A percentile compares a stretch with the other conserved stretches of the same genome.
phyloP scores from a whole-genome alignment of 2,113 vertebrate genomes.

The Labrus mixtus region DNA sequence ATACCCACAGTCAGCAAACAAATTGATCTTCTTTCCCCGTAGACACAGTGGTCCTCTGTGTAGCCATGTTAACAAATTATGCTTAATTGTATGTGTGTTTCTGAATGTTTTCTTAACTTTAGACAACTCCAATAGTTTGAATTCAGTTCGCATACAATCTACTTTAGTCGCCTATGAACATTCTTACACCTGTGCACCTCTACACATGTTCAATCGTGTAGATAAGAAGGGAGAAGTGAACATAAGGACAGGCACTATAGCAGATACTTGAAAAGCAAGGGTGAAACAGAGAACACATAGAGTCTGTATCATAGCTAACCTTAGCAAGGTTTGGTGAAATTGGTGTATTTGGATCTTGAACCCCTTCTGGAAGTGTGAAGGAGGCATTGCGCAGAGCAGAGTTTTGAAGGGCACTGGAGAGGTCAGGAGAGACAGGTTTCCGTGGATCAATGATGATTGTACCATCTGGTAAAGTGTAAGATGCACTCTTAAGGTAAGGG shows the following conservation, averaged over 20 bases:
- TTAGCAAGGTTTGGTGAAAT: constrained; percentile 69
- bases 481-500: constrained; percentile 76
- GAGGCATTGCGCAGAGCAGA: constrained; percentile 66
- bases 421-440: constrained; percentile 77
- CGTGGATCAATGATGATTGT: constrained; percentile 80
- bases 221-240: not conserved
- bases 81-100: no score
- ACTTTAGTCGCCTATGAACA: not conserved
- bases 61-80: no score
- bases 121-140: no score
- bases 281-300: not conserved
- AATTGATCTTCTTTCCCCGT: no score
- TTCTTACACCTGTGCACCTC: not conserved
- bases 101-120: no score
- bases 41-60: no score
- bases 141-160: no score
- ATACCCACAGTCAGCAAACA: no score
- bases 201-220: not conserved
- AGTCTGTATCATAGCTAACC: constrained; percentile 45
- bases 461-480: constrained; percentile 82
- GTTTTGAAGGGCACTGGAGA: constrained; percentile 75
- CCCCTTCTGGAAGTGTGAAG: constrained; percentile 74
- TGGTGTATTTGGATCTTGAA: constrained; percentile 71
- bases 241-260: not conserved
- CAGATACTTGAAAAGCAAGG: not conserved